phyloP scores from a whole-genome alignment of 2,797 vertebrate genomes.

The Hybognathus amarus region DNA sequence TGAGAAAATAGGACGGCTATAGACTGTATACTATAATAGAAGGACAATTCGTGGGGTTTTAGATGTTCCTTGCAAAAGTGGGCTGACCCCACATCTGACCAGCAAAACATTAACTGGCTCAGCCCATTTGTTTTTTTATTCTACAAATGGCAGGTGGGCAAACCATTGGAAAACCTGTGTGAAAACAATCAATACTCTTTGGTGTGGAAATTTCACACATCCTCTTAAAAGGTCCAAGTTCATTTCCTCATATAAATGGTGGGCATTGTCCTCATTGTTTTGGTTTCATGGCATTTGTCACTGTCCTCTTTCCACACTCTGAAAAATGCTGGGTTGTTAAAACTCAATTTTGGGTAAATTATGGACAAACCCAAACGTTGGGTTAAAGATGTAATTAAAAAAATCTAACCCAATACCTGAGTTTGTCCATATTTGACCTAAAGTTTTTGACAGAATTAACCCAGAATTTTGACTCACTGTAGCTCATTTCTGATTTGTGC shows the following conservation, averaged over 20 bases:
- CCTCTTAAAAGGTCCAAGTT: background rate
- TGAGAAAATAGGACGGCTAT: background rate
- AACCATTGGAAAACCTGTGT: background rate
- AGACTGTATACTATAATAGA: background rate
- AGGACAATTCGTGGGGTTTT: background rate
- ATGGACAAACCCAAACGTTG: too few relatives aligned
- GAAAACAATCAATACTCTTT: background rate
- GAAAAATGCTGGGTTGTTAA: too few relatives aligned
- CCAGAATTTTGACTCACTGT: background rate
- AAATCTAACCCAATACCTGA: too few relatives aligned
- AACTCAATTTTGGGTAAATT: too few relatives aligned
- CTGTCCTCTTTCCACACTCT: too few relatives aligned
- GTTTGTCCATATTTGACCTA: too few relatives aligned
- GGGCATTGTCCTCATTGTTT: background rate
- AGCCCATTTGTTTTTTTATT: too few relatives aligned
- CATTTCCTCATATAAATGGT: background rate
- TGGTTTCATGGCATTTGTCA: background rate
- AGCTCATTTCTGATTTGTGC: slow-evolving; percentile 10
- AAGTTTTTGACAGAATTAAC: too few relatives aligned
- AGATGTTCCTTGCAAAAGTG: background rate
- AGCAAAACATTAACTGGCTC: background rate
- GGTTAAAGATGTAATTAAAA: too few relatives aligned
- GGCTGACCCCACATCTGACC: background rate
- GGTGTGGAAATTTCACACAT: background rate
- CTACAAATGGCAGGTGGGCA: background rate